Evolutionary conservation across 2,113 vertebrate species (phyloP).

Genomic region (Dicaeum eximium): DNA sequence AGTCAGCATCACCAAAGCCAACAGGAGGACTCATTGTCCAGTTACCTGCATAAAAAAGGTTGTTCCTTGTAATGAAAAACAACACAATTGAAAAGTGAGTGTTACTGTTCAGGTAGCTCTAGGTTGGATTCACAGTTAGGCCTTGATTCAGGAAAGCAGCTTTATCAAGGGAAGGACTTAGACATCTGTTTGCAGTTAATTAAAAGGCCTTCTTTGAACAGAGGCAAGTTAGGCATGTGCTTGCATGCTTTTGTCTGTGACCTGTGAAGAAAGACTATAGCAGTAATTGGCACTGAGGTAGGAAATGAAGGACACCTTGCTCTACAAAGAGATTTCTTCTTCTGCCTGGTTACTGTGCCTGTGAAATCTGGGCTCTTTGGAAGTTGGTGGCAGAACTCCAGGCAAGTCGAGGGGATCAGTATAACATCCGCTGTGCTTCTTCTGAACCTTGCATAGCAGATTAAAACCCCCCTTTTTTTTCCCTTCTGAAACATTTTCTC

Average conservation of each 20-base stretch:
- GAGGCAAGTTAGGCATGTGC: background rate
- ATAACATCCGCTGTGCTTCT: background rate
- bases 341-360: background rate
- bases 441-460: background rate
- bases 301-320: background rate
- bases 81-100: background rate
- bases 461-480: background rate
- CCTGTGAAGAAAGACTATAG: background rate
- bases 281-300: background rate
- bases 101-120: background rate
- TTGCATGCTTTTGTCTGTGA: background rate
- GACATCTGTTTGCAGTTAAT: background rate
- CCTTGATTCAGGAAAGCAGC: background rate
- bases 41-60: background rate
- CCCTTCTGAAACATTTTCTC: background rate
- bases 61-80: background rate
- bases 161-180: background rate
- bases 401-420: background rate
- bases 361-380: background rate
- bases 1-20: background rate
- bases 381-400: background rate
- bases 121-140: background rate
- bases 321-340: background rate
- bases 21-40: background rate
- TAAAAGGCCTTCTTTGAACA: background rate